These are phyloP conservation scores for Solenodon paradoxus DNA, from an alignment of 2,113 vertebrate genomes.

Conservation along the genomic window DNA sequence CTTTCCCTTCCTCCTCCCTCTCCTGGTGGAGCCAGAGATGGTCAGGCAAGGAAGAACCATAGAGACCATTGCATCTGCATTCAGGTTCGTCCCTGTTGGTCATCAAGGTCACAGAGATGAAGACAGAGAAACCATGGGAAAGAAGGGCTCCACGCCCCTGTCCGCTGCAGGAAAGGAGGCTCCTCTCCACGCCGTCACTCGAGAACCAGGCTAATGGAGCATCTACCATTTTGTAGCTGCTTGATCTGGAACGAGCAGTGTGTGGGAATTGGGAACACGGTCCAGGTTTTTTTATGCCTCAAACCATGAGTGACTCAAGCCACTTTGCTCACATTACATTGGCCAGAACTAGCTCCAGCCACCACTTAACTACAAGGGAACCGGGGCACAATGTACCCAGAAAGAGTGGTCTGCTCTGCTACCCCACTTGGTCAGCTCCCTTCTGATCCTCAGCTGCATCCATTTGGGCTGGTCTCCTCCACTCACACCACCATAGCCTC, in stretches of 20 bases:
- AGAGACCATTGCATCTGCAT: background rate
- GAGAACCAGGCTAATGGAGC: too few relatives aligned
- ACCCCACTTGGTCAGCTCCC: background rate
- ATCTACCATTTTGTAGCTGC: rapidly evolving
- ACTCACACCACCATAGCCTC: too few relatives aligned
- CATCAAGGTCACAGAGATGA: background rate
- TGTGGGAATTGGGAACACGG: background rate
- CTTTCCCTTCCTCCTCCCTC: background rate
- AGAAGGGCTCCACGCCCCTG: rapidly evolving
- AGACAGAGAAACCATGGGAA: background rate
- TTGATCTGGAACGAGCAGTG: background rate
- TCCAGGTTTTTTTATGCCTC: background rate
- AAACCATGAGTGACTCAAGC: background rate
- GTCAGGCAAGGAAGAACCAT: rapidly evolving
- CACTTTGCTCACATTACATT: background rate
- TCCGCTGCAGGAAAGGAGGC: background rate
- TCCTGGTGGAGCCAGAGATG: background rate
- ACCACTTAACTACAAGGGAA: background rate
- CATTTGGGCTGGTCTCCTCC: background rate
- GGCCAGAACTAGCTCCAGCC: too few relatives aligned
- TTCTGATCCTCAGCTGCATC: background rate
- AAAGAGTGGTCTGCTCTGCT: rapidly evolving
- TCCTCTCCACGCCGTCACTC: background rate
- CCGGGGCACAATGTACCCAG: background rate
- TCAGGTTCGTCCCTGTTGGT: background rate